phyloP scores from a whole-genome alignment of 1,140 invertebrate species.

The Formica exsecta region DNA sequence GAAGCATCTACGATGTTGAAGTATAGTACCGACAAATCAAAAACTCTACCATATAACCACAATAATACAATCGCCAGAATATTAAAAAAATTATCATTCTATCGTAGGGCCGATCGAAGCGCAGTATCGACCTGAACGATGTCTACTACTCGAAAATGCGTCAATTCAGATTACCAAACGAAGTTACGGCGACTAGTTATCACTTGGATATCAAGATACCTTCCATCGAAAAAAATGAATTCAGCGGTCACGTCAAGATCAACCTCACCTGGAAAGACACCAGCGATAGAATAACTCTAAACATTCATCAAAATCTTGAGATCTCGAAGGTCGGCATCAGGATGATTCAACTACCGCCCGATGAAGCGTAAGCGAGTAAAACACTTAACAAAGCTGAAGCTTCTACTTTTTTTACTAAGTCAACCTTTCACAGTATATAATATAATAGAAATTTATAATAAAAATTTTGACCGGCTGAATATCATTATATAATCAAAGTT shows the following conservation, averaged over 20 bases:
- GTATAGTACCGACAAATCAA: constrained; percentile 32
- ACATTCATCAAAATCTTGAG: constrained; percentile 88
- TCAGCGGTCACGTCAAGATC: constrained; percentile 88
- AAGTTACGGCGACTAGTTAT: constrained; percentile 88
- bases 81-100: neutral
- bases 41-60: neutral
- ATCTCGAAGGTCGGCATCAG: constrained; percentile 82
- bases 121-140: constrained; percentile 80
- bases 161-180: constrained; percentile 81
- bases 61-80: neutral
- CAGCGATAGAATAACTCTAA: constrained; percentile 88
- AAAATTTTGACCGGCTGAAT: neutral
- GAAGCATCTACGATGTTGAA: constrained; percentile 15
- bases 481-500: neutral
- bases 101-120: constrained; percentile 54
- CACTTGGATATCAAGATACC: constrained; percentile 88
- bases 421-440: no score
- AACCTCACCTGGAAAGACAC: constrained; percentile 88
- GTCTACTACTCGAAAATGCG: constrained; percentile 69
- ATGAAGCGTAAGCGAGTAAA: constrained; percentile 80
- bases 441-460: neutral
- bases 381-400: neutral
- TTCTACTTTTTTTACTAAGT: no score
- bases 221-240: constrained; percentile 87
- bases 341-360: constrained; percentile 68